These are phyloP conservation scores for Ia io DNA, from an alignment of 2,113 vertebrate species.

Conservation along the genomic window DNA sequence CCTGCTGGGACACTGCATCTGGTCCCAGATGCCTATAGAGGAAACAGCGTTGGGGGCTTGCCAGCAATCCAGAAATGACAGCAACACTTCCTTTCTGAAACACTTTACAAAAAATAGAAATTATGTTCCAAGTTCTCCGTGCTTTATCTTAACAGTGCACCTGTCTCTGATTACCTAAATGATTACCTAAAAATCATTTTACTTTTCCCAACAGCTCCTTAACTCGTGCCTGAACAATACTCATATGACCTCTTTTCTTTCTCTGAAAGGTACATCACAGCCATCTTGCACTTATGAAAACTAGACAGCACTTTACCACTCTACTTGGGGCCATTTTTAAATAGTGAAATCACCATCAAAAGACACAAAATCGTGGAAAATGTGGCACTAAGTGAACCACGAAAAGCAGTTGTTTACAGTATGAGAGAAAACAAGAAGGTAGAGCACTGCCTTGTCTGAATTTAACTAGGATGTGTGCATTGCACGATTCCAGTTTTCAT, in stretches of 20 bases:
- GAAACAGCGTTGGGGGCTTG: not conserved
- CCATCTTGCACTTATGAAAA: not conserved
- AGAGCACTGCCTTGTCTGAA: not conserved
- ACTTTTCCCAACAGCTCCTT: no score
- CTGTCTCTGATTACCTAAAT: not conserved
- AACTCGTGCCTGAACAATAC: not conserved
- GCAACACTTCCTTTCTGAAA: not conserved
- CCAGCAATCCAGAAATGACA: not conserved
- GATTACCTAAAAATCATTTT: not conserved
- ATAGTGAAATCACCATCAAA: not conserved
- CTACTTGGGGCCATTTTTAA: no score
- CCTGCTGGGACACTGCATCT: not conserved
- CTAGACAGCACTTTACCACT: not conserved
- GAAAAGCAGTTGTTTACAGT: not conserved
- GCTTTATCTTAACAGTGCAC: not conserved
- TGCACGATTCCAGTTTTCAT: no score
- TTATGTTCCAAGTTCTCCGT: no score
- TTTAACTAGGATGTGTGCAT: not conserved
- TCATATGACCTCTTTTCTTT: no score
- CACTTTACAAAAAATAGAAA: not conserved
- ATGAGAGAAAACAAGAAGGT: not conserved
- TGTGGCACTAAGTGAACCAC: fast-evolving
- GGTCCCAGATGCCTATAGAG: not conserved
- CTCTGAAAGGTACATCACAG: not conserved
- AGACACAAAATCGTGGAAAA: not conserved